Percentiles rank a stretch among this genome's conserved stretches.
These are phyloP conservation scores for Syritta pipiens DNA, from an alignment of 2,888 invertebrate species.

Conservation along the genomic window DNA sequence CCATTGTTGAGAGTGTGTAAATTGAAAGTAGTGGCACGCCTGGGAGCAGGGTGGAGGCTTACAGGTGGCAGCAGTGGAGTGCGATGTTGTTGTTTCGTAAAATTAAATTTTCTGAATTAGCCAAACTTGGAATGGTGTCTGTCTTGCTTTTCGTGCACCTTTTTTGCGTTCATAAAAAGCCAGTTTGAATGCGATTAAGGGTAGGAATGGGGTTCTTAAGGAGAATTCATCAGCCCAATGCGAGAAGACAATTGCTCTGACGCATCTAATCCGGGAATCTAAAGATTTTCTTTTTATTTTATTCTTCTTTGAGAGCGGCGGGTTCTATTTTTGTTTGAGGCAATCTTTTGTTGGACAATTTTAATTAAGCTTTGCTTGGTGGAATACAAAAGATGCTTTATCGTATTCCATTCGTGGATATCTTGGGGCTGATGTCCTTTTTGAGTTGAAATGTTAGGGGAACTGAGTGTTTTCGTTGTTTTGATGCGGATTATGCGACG, in stretches of 20 bases:
- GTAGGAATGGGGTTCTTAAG: conserved; percentile 20
- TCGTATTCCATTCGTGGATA: conserved; percentile 8
- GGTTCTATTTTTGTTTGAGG: conserved; percentile 16
- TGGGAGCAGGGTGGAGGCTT: conserved; percentile 31
- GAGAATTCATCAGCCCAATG: conserved; percentile 13
- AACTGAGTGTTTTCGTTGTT: too few species aligned
- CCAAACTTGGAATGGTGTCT: background rate
- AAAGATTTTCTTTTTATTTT: background rate
- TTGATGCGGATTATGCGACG: too few species aligned
- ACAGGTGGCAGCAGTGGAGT: conserved; percentile 19
- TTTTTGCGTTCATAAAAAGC: conserved; percentile 10
- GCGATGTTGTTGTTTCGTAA: conserved; percentile 24
- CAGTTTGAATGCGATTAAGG: conserved; percentile 10
- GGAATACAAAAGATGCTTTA: conserved; percentile 20
- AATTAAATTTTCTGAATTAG: conserved; percentile 65
- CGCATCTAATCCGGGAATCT: conserved; percentile 26
- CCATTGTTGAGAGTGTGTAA: conserved; percentile 54
- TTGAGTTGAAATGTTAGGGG: too few species aligned
- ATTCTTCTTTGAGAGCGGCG: conserved; percentile 5
- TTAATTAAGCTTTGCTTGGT: conserved; percentile 53
- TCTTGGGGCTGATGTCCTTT: too few species aligned
- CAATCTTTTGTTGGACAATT: conserved; percentile 40
- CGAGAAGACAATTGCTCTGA: conserved; percentile 4
- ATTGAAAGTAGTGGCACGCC: conserved; percentile 62
- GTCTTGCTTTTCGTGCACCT: conserved; percentile 1